Base-by-base conservation (phyloP, 2,113 vertebrate species). In the Phyllostomus hastatus region DNA sequence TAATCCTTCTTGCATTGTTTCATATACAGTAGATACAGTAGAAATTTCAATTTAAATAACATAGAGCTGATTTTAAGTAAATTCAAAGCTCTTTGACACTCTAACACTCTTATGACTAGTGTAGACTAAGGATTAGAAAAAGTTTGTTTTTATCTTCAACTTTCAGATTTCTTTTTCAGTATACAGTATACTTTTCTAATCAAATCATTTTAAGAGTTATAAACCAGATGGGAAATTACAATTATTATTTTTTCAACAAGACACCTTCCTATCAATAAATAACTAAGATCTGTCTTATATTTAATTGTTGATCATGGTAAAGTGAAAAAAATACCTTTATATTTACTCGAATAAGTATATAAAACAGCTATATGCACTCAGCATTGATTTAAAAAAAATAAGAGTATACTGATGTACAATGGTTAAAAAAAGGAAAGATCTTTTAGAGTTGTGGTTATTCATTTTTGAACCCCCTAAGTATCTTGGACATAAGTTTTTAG, bases 1-100 rank as follows among this genome's bases (percentile, higher is more conserved):
- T 95, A 97, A 98, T 98, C 97, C 95, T 96, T 97, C 72, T 26
- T 95, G 4, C 94, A 61, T 94, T 98, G 38, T 52, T 98, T 84
- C 82, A 92, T 86, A 84, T 97, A 54, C 79, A 97, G 66, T 95
- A 96, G 73, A 31, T 90, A 97, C 64, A 95, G 84, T 96, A 88
- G n/a, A 67, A 67, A 83, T 87, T 86, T 33, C 72, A 95, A 54
- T 78, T 90, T 91, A n/a, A 86, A 92, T 94, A 81, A 76, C 85
- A 35, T 38, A 57, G 83, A 88, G 64, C 79, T 80, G 24, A 4
- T 12, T 90, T 72, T 95, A 84, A 80, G 88, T 8, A 22, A 84
- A 86, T 85, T 96, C 82, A 88, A 94, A 94, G 94, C 90, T 84
- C 19, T 95, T 80, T 81, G 88, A 94, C 75, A 88, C 33, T 85